A percentile compares a stretch with the other conserved stretches of the same genome.
Conservation (phyloP, 2,888 invertebrate genomes). For the Liposcelis brunnea region DNA sequence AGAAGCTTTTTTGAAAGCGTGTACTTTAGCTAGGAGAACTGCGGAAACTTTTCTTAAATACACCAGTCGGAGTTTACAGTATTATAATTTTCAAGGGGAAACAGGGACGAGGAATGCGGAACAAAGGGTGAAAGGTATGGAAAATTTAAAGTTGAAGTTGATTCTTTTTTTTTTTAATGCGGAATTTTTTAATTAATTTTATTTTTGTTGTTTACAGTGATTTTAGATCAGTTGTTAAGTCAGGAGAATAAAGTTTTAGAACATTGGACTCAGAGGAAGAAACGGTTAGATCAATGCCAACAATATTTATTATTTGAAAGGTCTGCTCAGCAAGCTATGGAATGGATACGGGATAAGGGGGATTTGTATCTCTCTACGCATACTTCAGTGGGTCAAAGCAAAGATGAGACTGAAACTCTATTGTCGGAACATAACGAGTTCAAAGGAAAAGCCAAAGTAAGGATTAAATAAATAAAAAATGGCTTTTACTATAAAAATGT, state of each 20-base stretch:
- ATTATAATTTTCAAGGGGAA: conserved; percentile 48
- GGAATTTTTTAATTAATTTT: background rate
- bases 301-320: conserved; percentile 88
- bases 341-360: conserved; percentile 93
- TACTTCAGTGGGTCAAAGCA: conserved; percentile 41
- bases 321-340: conserved; percentile 84
- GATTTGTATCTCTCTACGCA: conserved; percentile 54
- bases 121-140: conserved; percentile 42
- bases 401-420: conserved; percentile 61
- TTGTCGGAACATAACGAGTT: conserved; percentile 76
- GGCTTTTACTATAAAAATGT: background rate
- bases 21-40: conserved; percentile 86
- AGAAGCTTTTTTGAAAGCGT: conserved; percentile 93
- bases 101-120: conserved; percentile 42
- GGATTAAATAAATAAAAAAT: conserved; percentile 1
- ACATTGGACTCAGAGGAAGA: conserved; percentile 92
- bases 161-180: conserved; percentile 19
- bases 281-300: conserved; percentile 90
- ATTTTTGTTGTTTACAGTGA: conserved; percentile 32
- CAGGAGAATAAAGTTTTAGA: conserved; percentile 93
- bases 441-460: conserved; percentile 69
- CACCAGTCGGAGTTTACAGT: conserved; percentile 81
- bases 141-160: conserved; percentile 46
- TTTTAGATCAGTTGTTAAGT: conserved; percentile 77
- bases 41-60: conserved; percentile 97